Conservation (phyloP, 2,113 vertebrate genomes). For the Paralichthys olivaceus region DNA sequence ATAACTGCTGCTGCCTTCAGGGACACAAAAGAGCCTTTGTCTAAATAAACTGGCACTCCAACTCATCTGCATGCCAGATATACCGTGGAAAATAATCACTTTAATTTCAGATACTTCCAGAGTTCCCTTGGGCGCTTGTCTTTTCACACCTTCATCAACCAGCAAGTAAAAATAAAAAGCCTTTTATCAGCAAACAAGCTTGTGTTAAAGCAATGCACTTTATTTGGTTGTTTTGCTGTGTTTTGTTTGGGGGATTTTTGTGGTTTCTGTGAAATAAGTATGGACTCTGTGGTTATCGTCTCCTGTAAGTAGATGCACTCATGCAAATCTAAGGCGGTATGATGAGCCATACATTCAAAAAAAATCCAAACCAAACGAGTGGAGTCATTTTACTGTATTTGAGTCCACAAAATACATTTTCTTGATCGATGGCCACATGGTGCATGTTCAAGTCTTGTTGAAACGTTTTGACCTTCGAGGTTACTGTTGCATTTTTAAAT, state of each 20-base stretch:
- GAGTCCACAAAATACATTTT: not conserved
- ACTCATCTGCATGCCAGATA: constrained; percentile 15
- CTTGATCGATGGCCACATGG: not conserved
- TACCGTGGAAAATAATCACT: constrained; percentile 44
- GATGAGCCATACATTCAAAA: not conserved
- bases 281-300: constrained; percentile 2
- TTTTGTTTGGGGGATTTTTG: constrained; percentile 14
- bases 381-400: not conserved
- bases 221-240: not conserved
- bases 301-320: not conserved
- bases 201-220: not conserved
- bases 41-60: constrained; percentile 30
- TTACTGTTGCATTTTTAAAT: not conserved
- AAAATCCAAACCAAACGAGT: not conserved
- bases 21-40: constrained; percentile 56
- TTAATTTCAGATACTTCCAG: constrained; percentile 43
- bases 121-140: constrained; percentile 23
- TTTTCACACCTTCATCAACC: constrained; percentile 40
- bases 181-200: not conserved
- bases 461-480: not conserved
- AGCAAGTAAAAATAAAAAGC: constrained; percentile 1
- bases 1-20: constrained; percentile 34
- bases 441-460: not conserved
- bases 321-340: not conserved
- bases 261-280: constrained; percentile 10